Conservation (phyloP, 2,797 vertebrate genomes). For the Malacoraja senta region DNA sequence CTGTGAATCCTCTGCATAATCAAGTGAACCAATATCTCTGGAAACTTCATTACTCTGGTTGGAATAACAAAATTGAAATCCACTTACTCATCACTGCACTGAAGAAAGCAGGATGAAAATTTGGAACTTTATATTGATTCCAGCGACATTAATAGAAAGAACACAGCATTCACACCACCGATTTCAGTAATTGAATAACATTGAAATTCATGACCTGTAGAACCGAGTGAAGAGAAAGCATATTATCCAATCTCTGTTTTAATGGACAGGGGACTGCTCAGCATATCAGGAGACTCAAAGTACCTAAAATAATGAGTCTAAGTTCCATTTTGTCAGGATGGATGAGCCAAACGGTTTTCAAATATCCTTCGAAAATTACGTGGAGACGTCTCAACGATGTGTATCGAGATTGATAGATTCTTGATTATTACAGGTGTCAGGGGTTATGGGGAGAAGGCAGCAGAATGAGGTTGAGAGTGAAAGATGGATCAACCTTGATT, state of each 20-base stretch:
- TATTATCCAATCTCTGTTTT: conserved; percentile 3
- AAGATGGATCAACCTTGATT: no score
- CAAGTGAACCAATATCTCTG: background rate
- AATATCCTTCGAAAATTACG: background rate
- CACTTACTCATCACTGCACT: conserved; percentile 4
- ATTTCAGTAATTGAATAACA: conserved; percentile 21
- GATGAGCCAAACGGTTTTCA: background rate
- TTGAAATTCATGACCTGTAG: conserved; percentile 18
- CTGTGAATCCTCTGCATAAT: background rate
- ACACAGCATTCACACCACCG: background rate
- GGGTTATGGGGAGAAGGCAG: no score
- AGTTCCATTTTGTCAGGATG: background rate
- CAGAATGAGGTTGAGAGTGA: no score
- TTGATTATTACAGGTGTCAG: no score
- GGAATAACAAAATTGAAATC: conserved; percentile 27
- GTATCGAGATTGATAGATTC: no score
- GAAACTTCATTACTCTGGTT: conserved; percentile 9
- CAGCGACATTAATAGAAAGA: background rate
- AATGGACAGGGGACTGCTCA: background rate
- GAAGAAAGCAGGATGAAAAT: conserved; percentile 18
- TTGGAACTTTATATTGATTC: background rate
- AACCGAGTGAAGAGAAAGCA: conserved; percentile 13
- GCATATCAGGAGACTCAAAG: background rate
- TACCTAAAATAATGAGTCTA: background rate
- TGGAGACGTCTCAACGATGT: background rate